Percentiles rank a stretch among this genome's conserved stretches.
Evolutionary conservation across 53 echinoderm and acorn worm genomes (phyloP).

Genomic region (Luidia sarsii): DNA sequence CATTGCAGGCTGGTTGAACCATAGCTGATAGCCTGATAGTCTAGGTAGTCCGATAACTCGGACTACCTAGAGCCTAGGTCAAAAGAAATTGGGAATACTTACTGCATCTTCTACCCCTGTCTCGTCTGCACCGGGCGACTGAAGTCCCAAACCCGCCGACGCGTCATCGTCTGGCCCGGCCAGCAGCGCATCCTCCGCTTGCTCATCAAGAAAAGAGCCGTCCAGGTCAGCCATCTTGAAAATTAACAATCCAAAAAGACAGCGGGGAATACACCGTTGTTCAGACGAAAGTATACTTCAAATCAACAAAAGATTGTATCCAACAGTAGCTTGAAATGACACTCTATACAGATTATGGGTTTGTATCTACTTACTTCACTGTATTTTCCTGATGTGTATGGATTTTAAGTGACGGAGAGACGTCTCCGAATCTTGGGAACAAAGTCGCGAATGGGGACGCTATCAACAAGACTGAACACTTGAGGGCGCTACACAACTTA

Average conservation of each 20-base stretch:
- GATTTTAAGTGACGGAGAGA: conserved; percentile 3
- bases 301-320: neutral
- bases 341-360: neutral
- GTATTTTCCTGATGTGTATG: neutral
- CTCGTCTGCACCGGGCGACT: conserved; percentile 38
- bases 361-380: neutral
- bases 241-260: neutral
- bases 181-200: conserved; percentile 31
- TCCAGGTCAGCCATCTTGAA: conserved; percentile 39
- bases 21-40: too few species aligned
- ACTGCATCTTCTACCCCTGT: conserved; percentile 50
- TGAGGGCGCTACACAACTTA: too few species aligned
- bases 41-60: too few species aligned
- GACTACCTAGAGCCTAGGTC: too few species aligned
- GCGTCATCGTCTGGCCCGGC: conserved; percentile 38
- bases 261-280: neutral
- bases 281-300: neutral
- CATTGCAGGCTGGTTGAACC: too few species aligned
- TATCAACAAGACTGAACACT: too few species aligned
- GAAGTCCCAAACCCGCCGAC: conserved; percentile 11
- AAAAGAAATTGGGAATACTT: neutral
- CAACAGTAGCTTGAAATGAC: neutral
- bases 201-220: conserved; percentile 38
- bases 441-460: too few species aligned
- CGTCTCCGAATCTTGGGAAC: too few species aligned